phyloP scores from a whole-genome alignment of 2,113 vertebrate genomes.

The Chionis minor region DNA sequence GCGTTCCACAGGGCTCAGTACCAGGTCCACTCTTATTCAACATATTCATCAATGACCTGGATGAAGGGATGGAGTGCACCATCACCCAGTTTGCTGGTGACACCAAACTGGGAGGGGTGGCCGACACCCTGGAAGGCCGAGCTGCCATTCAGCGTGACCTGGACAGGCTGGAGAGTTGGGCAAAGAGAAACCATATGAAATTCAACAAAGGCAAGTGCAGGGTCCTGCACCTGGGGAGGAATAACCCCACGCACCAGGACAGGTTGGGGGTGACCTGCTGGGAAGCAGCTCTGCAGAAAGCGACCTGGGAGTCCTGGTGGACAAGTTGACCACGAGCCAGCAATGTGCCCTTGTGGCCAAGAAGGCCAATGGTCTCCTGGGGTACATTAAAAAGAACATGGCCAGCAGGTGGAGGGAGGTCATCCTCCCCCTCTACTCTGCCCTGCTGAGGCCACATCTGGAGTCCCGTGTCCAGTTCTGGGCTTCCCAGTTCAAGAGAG shows the following conservation, averaged over 20 bases:
- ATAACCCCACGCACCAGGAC: background rate
- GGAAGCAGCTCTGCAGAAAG: background rate
- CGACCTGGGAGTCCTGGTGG: background rate
- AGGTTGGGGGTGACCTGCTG: background rate
- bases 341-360: background rate
- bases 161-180: background rate
- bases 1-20: background rate
- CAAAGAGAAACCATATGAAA: background rate
- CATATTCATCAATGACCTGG: background rate
- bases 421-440: background rate
- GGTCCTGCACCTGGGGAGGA: background rate
- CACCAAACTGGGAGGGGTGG: background rate
- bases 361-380: background rate
- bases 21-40: background rate
- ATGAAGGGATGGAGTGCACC: background rate
- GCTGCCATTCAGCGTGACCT: background rate
- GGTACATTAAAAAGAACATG: background rate
- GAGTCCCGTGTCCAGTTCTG: background rate
- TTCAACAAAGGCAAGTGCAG: background rate
- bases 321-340: background rate
- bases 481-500: background rate
- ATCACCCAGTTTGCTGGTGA: background rate
- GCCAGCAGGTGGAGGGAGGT: background rate
- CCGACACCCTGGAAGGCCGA: background rate
- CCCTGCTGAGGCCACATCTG: background rate